Base-by-base conservation (phyloP, 1,140 invertebrate species). In the Lineus longissimus region DNA sequence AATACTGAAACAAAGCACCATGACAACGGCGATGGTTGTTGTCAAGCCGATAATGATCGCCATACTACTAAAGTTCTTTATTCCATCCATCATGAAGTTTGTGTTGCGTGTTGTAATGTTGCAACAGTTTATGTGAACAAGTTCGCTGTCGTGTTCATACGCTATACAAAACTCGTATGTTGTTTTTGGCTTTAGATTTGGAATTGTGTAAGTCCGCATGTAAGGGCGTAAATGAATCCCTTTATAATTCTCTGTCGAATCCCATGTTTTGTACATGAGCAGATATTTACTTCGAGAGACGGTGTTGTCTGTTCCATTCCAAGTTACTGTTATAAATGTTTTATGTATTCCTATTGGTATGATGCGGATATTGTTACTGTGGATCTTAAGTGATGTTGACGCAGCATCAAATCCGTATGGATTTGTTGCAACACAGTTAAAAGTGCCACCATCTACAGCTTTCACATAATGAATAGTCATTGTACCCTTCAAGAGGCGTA, bases 161-260 rank as follows among this genome's bases (percentile, higher is more conserved):
- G 81, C 77, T 17, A 84, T 75, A 66, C 84, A 85, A 58, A 85
- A 77, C 64, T 81, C 75, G 62, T 85, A 85, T 0, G 63, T 71
- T 0, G 80, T 83, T 4, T 72, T 63, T 9, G 83, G 79, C 58
- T 74, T 67, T 1, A 85, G 68, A 51, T 80, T 74, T 29, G 72
- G 75, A 6, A 85, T 77, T n/a, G 82, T 84, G 65, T 80, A 84
- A 19, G 72, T 77, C 22, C 76, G 73, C 56, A 75, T 68, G 17
- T 65, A 62, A 7, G 65, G 65, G 11, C 66, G 67, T 19, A 80
- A 60, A 43, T 67, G 71, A 29, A 79, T 71, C 22, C 67, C 62
- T 51, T 68, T 64, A 54, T 72, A 75, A 6, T 63, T 40, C 1
- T 58, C 33, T 19, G 30, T 13, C 17, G 59, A 19, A 45, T 57